Conservation (phyloP, 2,888 invertebrate species). For the Ephialtes manifestator region DNA sequence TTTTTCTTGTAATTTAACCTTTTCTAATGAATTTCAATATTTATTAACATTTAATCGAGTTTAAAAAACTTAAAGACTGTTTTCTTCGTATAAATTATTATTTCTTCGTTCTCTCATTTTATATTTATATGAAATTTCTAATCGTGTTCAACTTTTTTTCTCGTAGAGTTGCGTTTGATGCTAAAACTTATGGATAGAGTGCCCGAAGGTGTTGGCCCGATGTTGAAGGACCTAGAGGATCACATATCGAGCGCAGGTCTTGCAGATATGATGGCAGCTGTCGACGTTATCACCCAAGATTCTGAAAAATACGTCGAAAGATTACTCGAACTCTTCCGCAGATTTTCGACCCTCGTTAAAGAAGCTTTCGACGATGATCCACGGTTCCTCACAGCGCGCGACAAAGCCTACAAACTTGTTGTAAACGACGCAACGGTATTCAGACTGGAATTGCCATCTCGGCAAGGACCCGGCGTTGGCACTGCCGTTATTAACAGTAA, state of each 20-base stretch:
- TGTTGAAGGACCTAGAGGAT: conserved; percentile 96
- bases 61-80: neutral
- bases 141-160: conserved; percentile 10
- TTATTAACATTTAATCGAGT: no score
- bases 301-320: conserved; percentile 99
- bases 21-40: no score
- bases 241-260: conserved; percentile 98
- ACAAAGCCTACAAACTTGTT: conserved; percentile 98
- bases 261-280: conserved; percentile 98
- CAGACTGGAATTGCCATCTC: conserved; percentile 86
- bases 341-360: conserved; percentile 96
- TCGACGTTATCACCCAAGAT: conserved; percentile 98
- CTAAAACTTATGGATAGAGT: conserved; percentile 94
- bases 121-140: neutral
- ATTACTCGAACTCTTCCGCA: conserved; percentile 95
- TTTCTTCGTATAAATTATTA: neutral
- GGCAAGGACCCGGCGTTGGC: conserved; percentile 86
- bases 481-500: conserved; percentile 86
- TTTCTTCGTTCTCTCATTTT: no score
- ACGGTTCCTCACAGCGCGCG: conserved; percentile 97
- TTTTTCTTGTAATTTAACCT: no score
- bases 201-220: conserved; percentile 96
- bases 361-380: conserved; percentile 99
- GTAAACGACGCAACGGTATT: conserved; percentile 99
- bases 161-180: conserved; percentile 89